Conservation (phyloP, 1,140 invertebrate species). For the Marisa cornuarietis region DNA sequence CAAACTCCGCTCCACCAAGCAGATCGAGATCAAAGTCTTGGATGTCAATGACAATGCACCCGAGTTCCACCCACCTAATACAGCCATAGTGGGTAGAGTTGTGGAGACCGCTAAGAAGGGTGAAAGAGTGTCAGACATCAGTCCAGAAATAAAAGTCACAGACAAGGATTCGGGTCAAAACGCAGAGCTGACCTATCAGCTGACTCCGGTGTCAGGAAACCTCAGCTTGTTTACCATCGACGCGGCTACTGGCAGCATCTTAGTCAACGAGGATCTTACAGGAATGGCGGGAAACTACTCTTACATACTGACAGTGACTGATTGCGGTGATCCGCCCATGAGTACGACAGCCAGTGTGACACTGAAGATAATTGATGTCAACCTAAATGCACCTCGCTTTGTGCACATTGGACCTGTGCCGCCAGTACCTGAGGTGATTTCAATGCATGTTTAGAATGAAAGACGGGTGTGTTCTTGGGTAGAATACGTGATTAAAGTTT, state of each 20-base stretch:
- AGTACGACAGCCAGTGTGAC: conserved; percentile 17
- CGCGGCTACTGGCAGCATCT: conserved; percentile 10
- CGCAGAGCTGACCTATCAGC: conserved; percentile 19
- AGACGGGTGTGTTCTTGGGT: too few relatives aligned
- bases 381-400: conserved; percentile 30
- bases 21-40: conserved; percentile 17
- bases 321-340: conserved; percentile 17
- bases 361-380: conserved; percentile 24
- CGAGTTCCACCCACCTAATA: conserved; percentile 9
- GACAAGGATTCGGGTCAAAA: conserved; percentile 31
- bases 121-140: background rate
- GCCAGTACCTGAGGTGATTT: conserved; percentile 30
- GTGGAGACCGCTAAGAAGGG: background rate
- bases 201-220: background rate
- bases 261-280: conserved; percentile 3
- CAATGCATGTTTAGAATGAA: too few relatives aligned
- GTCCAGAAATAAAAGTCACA: conserved; percentile 17
- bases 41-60: conserved; percentile 36
- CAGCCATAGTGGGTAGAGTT: background rate
- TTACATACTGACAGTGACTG: conserved; percentile 25
- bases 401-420: background rate
- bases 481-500: too few relatives aligned
- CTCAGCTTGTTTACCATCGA: background rate
- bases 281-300: conserved; percentile 20
- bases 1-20: conserved; percentile 10